Base-by-base conservation (phyloP, 2,113 vertebrate genomes). In the Microtus ochrogaster region DNA sequence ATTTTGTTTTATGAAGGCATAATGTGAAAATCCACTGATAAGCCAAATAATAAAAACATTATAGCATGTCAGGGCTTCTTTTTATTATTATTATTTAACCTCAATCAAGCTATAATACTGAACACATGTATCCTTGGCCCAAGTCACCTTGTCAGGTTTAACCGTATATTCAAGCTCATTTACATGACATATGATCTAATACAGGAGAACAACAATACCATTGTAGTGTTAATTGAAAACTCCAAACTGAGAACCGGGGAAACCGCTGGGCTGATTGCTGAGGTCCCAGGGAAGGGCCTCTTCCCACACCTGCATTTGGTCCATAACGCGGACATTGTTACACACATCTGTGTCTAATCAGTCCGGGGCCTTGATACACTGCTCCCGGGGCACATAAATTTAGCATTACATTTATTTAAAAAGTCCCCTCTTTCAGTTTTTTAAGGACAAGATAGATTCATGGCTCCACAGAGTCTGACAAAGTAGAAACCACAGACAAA, bases 391-490 rank as follows among this genome's bases (percentile, higher is more conserved):
- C 98, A 98, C 98, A 98, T 99, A 99, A 99, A 99, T 99, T 98
- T 97, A 98, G 97, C 97, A 98, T 98, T 99, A 99, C 98, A 98
- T 98, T 98, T 98, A 97, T 98, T 98, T 98, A 98, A 98, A 98
- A 98, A 98, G 97, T 97, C 91, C 97, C 96, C 96, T 98, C 97
- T 98, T 98, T 98, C 98, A 98, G 96, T 97, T 98, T 99, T 98
- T 98, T 98, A 98, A 98, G 98, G 98, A 99, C 98, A 99, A 99
- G 99, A 99, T 99, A 99, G 98, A 99, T 99, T 99, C 98, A 98
- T 98, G 98, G 98, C 98, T 99, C 98, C 98, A 98, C 98, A 85
- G 98, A 98, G 99, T 99, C 98, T 98, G 98, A 99, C 98, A 98
- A 99, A 99, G 97, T 98, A 93, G 97, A 98, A 98, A 98, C 98